These are phyloP conservation scores for Cuniculus paca DNA, from an alignment of 2,797 vertebrate genomes.

Conservation along the genomic window DNA sequence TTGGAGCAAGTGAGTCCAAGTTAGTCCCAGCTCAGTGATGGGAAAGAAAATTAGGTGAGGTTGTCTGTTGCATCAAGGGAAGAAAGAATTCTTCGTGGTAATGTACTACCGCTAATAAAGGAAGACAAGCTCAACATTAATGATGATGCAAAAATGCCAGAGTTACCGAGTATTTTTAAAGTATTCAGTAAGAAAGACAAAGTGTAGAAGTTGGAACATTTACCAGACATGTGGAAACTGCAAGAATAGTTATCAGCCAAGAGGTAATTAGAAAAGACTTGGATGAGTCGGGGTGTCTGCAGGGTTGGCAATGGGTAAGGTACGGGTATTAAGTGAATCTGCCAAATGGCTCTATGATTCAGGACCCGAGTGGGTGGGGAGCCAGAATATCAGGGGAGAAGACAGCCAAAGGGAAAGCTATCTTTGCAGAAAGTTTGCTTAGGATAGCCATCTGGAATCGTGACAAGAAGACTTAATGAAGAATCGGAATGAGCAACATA, in stretches of 20 bases:
- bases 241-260: slow-evolving; percentile 64
- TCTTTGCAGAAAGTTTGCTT: slow-evolving; percentile 51
- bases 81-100: slow-evolving; percentile 34
- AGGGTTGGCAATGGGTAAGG: slow-evolving; percentile 68
- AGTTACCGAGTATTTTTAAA: slow-evolving; percentile 44
- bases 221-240: slow-evolving; percentile 61
- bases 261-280: slow-evolving; percentile 69
- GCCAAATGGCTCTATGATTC: slow-evolving; percentile 73
- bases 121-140: slow-evolving; percentile 73
- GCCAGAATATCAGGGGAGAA: background rate
- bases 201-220: slow-evolving; percentile 51
- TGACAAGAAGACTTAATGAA: slow-evolving; percentile 51
- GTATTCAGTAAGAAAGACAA: slow-evolving; percentile 59
- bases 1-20: background rate
- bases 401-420: slow-evolving; percentile 26
- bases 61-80: background rate
- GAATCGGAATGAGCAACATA: background rate
- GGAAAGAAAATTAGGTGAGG: slow-evolving; percentile 6
- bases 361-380: slow-evolving; percentile 50
- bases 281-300: background rate
- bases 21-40: background rate
- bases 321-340: slow-evolving; percentile 36
- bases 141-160: slow-evolving; percentile 58
- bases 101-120: slow-evolving; percentile 56
- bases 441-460: slow-evolving; percentile 11